A percentile compares a stretch with the other conserved stretches of the same genome.
phyloP scores from a whole-genome alignment of 2,113 vertebrate genomes.

The Rhineura floridana region DNA sequence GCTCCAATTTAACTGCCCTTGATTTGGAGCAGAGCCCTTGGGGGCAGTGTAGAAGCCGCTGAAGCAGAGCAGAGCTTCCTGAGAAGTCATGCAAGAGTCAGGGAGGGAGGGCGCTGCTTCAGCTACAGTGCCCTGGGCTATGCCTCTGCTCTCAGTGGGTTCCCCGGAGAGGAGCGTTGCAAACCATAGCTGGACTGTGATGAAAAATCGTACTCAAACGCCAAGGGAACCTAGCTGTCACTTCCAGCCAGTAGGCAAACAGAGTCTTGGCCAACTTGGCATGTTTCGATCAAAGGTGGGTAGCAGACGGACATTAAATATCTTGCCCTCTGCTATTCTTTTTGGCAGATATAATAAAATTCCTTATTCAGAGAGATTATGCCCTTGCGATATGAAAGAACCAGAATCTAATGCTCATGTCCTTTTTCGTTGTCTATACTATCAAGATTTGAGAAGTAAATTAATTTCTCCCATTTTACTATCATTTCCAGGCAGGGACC shows the following conservation, averaged over 20 bases:
- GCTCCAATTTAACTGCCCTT: background rate
- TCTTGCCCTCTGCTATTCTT: no score
- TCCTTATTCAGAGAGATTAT: no score
- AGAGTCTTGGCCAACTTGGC: background rate
- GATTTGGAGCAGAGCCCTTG: background rate
- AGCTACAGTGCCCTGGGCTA: background rate
- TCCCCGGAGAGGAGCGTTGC: background rate
- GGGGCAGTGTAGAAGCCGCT: background rate
- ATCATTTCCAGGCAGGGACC: no score
- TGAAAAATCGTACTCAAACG: background rate
- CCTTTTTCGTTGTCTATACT: no score
- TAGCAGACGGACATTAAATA: fast-evolving
- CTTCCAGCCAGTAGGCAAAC: background rate
- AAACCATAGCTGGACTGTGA: background rate
- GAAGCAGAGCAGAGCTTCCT: background rate
- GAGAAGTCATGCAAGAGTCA: background rate
- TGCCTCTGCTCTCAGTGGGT: background rate
- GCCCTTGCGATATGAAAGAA: no score
- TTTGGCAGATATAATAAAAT: no score
- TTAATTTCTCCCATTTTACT: no score
- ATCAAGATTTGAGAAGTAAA: no score
- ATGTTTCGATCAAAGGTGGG: background rate
- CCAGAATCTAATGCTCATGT: no score
- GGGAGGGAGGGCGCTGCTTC: background rate
- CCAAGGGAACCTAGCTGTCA: background rate